A percentile compares a stretch with the other conserved stretches of the same genome.
These are phyloP conservation scores for Caenorhabditis tropicalis DNA, from an alignment of 1,140 invertebrate genomes.

Conservation along the genomic window DNA sequence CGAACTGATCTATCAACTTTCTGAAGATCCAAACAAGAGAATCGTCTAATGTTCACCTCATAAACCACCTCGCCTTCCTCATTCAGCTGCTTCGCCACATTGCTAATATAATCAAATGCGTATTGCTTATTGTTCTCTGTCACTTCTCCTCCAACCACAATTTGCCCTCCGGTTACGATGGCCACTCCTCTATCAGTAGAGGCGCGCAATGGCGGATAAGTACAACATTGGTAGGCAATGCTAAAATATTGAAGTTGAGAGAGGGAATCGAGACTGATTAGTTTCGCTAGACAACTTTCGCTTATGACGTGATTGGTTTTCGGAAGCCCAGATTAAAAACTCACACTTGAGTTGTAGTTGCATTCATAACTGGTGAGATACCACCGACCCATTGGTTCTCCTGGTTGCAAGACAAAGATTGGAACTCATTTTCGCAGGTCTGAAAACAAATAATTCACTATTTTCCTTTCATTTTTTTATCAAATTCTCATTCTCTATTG, in stretches of 20 bases:
- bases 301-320: too few relatives aligned
- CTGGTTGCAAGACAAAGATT: conserved; percentile 56
- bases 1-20: background rate
- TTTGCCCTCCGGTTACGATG: conserved; percentile 65
- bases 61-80: conserved; percentile 63
- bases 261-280: too few relatives aligned
- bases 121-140: conserved; percentile 53
- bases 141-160: conserved; percentile 68
- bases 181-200: conserved; percentile 66
- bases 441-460: conserved; percentile 46
- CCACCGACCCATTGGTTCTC: conserved; percentile 67
- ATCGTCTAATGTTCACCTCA: conserved; percentile 63
- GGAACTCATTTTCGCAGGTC: conserved; percentile 62
- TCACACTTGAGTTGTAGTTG: conserved; percentile 58
- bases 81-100: conserved; percentile 60
- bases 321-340: too few relatives aligned
- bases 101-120: conserved; percentile 69
- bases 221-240: conserved; percentile 66
- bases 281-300: too few relatives aligned
- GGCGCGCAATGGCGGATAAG: conserved; percentile 59
- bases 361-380: conserved; percentile 64
- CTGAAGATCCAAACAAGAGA: conserved; percentile 64
- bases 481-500: background rate
- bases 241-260: conserved; percentile 27
- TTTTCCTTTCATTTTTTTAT: background rate